Evolutionary conservation across 2,113 vertebrate genomes (phyloP).

Genomic region (Ifrita kowaldi): DNA sequence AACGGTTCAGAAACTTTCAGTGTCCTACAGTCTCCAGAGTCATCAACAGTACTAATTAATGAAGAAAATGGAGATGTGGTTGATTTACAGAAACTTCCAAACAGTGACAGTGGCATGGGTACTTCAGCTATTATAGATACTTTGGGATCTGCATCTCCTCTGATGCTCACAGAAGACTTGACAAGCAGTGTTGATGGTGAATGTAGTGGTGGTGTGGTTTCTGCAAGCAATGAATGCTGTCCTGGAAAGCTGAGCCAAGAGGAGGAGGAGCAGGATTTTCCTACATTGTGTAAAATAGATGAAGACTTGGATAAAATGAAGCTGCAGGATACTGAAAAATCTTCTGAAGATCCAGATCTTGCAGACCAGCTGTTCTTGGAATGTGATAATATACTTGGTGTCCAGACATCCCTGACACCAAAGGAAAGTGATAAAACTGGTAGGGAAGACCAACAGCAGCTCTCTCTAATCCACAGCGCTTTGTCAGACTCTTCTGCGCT

Average conservation of each 20-base stretch:
- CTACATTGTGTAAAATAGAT: background rate
- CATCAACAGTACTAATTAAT: background rate
- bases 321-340: background rate
- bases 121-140: background rate
- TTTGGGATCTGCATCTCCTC: background rate
- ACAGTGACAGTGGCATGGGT: background rate
- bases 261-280: constrained; percentile 2
- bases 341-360: background rate
- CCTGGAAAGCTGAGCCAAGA: background rate
- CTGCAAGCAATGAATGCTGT: background rate
- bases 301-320: background rate
- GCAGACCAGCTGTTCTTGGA: background rate
- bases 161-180: background rate
- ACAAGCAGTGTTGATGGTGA: background rate
- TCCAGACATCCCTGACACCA: background rate
- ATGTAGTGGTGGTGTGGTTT: background rate
- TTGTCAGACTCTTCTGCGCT: background rate
- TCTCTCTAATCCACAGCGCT: background rate
- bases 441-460: background rate
- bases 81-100: background rate
- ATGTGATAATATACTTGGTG: background rate
- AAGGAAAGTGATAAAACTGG: background rate
- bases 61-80: background rate
- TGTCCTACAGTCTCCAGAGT: constrained; percentile 57
- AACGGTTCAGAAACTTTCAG: constrained; percentile 55